Percentiles rank a stretch among this genome's conserved stretches.
These are phyloP conservation scores for Caenorhabditis sp. DNA, from an alignment of 2,888 invertebrate genomes.

Conservation along the genomic window DNA sequence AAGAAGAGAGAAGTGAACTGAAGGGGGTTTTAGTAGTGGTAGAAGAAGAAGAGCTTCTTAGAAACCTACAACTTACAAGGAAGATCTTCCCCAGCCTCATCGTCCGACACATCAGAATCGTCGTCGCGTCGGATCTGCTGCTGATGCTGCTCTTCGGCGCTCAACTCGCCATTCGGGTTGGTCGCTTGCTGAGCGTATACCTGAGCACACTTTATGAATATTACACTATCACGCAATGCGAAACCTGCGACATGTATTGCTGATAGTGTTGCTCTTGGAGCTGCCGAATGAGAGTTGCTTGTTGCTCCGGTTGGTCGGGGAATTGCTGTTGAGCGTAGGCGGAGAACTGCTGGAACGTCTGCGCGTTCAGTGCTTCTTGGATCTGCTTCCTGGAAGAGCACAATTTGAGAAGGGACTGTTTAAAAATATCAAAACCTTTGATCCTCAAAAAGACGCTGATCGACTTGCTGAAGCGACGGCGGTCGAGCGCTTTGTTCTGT, in stretches of 20 bases:
- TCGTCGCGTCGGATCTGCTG: constrained; percentile 78
- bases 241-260: constrained; percentile 93
- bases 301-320: constrained; percentile 84
- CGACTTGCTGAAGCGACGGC: constrained; percentile 45
- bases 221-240: too few relatives aligned
- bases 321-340: constrained; percentile 94
- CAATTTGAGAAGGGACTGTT: background rate
- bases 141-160: constrained; percentile 44
- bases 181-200: constrained; percentile 81
- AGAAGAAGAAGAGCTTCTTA: background rate
- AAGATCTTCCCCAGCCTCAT: constrained; percentile 74
- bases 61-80: constrained; percentile 72
- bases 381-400: constrained; percentile 83
- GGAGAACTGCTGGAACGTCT: constrained; percentile 88
- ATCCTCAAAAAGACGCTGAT: constrained; percentile 66
- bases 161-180: constrained; percentile 35
- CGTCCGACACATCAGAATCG: constrained; percentile 79
- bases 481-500: constrained; percentile 49
- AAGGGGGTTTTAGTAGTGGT: constrained; percentile 6
- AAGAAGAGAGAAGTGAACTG: constrained; percentile 8
- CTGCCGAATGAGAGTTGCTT: constrained; percentile 92
- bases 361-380: constrained; percentile 94
- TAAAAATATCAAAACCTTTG: constrained; percentile 62
- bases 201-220: constrained; percentile 31
- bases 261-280: constrained; percentile 98